These are phyloP conservation scores for Drosophila birchii DNA, from an alignment of 2,888 invertebrate species.

Conservation along the genomic window DNA sequence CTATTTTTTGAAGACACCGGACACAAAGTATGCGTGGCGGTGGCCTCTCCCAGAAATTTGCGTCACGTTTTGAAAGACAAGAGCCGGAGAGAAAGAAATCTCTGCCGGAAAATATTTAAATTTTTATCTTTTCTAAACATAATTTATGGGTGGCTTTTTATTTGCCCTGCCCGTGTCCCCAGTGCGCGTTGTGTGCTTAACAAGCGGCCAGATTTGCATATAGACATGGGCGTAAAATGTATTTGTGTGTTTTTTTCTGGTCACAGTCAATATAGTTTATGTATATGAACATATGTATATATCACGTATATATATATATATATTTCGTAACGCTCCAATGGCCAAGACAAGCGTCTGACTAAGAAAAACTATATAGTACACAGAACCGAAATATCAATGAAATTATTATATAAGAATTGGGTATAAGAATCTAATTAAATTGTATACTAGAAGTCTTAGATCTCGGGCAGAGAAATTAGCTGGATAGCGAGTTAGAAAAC, in stretches of 20 bases:
- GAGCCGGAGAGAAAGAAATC: conserved; percentile 24
- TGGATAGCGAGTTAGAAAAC: neutral
- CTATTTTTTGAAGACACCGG: neutral
- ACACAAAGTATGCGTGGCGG: neutral
- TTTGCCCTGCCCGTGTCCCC: neutral
- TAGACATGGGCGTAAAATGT: conserved; percentile 1
- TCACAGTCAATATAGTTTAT: conserved; percentile 16
- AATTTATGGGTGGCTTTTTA: conserved; percentile 29
- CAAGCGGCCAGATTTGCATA: conserved; percentile 16
- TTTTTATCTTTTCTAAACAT: conserved; percentile 30
- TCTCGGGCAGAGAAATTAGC: neutral
- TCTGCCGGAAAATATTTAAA: conserved; percentile 28
- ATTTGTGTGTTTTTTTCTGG: neutral
- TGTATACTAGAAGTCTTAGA: neutral
- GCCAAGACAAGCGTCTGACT: conserved; percentile 12
- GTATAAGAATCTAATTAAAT: neutral
- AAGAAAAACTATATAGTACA: neutral
- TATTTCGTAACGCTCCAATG: conserved; percentile 39
- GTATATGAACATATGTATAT: conserved; percentile 9
- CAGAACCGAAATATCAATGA: conserved; percentile 1
- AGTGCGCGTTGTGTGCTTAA: neutral
- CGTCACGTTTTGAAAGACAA: conserved; percentile 50
- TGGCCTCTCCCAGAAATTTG: conserved; percentile 28
- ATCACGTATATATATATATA: neutral
- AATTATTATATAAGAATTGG: neutral